Conservation (phyloP, 2,797 vertebrate genomes). For the Parauchenoglanis ngamensis region DNA sequence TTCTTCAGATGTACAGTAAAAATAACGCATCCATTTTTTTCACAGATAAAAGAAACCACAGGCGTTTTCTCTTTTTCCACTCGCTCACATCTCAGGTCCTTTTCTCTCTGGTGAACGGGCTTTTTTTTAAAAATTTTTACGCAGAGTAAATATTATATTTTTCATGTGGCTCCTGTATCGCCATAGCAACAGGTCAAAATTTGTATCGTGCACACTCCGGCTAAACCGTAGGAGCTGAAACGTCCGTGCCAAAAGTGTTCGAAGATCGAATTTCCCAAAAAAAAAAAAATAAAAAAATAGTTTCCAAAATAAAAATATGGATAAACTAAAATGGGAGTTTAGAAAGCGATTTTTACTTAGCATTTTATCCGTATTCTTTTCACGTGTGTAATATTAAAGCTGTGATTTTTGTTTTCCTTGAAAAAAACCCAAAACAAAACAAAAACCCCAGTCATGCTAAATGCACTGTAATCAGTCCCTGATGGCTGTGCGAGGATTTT, state of each 20-base stretch:
- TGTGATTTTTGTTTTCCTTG: no score
- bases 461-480: neutral
- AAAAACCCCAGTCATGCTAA: neutral
- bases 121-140: no score
- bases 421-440: neutral
- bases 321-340: neutral
- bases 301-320: neutral
- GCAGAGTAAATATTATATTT: no score
- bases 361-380: neutral
- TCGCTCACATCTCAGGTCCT: neutral
- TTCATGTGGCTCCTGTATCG: neutral
- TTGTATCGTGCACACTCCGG: neutral
- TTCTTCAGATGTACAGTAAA: neutral
- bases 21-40: neutral
- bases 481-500: neutral
- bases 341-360: neutral
- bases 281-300: no score
- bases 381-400: neutral
- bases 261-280: neutral
- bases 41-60: neutral
- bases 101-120: neutral
- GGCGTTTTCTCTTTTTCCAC: neutral
- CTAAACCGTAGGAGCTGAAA: neutral
- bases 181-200: neutral
- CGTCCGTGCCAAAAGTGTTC: neutral